Percentiles rank a stretch among this genome's conserved stretches.
Evolutionary conservation across 2,797 vertebrate species (phyloP).

Genomic region (Rhynchotus rufescens): DNA sequence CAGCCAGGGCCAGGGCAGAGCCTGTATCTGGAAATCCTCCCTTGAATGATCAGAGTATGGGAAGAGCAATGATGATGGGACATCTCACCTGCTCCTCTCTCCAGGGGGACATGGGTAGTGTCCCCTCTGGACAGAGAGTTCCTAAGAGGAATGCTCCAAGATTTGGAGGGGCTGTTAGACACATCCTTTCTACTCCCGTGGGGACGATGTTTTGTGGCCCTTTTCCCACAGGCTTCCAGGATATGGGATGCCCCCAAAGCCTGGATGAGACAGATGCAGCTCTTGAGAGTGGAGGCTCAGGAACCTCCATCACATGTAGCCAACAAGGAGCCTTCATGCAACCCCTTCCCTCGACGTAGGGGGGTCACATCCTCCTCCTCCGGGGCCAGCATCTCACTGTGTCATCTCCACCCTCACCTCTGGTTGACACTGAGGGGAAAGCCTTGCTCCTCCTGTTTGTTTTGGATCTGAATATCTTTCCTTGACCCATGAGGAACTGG

Average conservation of each 20-base stretch:
- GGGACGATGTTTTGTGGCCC: neutral
- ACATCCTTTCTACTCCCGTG: neutral
- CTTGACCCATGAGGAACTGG: neutral
- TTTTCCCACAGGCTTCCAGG: neutral
- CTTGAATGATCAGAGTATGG: fast-evolving
- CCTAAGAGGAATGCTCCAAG: neutral
- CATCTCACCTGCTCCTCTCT: too few relatives aligned
- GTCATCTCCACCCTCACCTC: slow-evolving; percentile 41
- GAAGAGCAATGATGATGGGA: neutral
- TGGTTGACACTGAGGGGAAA: neutral
- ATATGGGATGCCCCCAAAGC: too few relatives aligned
- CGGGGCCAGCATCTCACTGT: neutral
- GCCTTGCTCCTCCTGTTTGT: slow-evolving; percentile 60
- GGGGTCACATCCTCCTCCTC: neutral
- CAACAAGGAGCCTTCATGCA: slow-evolving; percentile 12
- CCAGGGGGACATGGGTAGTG: neutral
- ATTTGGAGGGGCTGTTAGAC: neutral
- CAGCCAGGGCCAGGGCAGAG: neutral
- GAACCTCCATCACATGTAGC: neutral
- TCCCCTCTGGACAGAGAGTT: neutral
- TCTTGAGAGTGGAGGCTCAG: neutral
- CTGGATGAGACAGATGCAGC: neutral
- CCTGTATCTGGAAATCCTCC: neutral
- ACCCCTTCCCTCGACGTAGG: neutral
- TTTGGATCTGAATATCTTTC: slow-evolving; percentile 17